phyloP scores from a whole-genome alignment of 1,140 invertebrate species.

The Drosophila biarmipes region DNA sequence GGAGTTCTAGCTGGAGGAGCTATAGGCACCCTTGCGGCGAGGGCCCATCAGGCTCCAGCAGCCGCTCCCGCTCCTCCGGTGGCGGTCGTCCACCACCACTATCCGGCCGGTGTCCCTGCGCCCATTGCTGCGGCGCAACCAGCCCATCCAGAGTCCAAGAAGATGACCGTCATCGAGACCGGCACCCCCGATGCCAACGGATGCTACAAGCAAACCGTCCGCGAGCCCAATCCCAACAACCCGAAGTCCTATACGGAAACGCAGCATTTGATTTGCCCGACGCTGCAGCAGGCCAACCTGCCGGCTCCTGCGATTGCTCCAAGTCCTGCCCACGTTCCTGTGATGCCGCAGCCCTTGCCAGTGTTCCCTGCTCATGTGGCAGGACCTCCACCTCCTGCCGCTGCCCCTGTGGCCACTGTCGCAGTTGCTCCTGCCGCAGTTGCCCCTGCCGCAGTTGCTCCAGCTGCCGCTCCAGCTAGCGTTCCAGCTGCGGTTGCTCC shows the following conservation, averaged over 20 bases:
- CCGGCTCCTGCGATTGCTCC: slow-evolving; percentile 20
- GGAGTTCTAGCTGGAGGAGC: slow-evolving; percentile 54
- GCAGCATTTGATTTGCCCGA: slow-evolving; percentile 58
- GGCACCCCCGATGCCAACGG: slow-evolving; percentile 51
- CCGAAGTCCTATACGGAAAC: slow-evolving; percentile 58
- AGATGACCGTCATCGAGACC: slow-evolving; percentile 49
- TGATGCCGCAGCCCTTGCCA: slow-evolving; percentile 47
- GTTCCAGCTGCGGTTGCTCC: background rate
- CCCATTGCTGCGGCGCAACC: slow-evolving; percentile 11
- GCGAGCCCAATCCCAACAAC: slow-evolving; percentile 48
- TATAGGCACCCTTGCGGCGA: slow-evolving; percentile 38
- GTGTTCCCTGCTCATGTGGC: slow-evolving; percentile 17
- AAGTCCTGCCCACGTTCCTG: slow-evolving; percentile 17
- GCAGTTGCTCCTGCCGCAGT: background rate
- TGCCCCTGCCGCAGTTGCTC: background rate
- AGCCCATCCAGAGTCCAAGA: slow-evolving; percentile 10
- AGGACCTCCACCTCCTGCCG: slow-evolving; percentile 2
- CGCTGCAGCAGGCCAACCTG: slow-evolving; percentile 16
- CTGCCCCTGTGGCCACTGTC: background rate
- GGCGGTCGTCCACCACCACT: slow-evolving; percentile 38
- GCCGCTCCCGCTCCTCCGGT: slow-evolving; percentile 26
- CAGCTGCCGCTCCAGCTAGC: background rate
- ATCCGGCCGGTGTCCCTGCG: background rate
- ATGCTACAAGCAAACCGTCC: slow-evolving; percentile 62
- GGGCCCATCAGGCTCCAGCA: slow-evolving; percentile 8